Evolutionary conservation across 2,797 vertebrate genomes (phyloP).

Genomic region (Melanogrammus aeglefinus): DNA sequence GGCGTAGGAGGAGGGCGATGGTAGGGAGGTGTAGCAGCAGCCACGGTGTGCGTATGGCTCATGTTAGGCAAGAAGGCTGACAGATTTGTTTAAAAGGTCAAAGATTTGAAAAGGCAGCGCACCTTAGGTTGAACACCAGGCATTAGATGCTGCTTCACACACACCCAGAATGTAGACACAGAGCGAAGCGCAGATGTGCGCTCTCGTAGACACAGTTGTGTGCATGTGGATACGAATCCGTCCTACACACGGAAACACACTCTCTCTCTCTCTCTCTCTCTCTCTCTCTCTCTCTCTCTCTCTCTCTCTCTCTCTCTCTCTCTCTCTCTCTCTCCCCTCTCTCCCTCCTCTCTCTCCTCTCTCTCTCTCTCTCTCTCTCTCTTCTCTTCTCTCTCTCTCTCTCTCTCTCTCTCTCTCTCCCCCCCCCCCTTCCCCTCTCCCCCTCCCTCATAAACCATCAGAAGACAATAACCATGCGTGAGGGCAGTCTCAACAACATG

Average conservation of each 20-base stretch:
- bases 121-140: neutral
- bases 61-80: neutral
- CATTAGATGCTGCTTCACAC: neutral
- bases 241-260: neutral
- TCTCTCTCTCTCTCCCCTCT: no score
- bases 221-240: slow-evolving; percentile 26
- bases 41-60: neutral
- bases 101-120: neutral
- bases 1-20: neutral
- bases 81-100: neutral
- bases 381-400: no score
- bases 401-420: no score
- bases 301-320: no score
- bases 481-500: neutral
- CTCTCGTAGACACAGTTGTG: slow-evolving; percentile 30
- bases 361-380: no score
- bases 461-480: neutral
- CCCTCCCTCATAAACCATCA: no score
- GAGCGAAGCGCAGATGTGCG: neutral
- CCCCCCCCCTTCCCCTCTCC: no score
- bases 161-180: neutral
- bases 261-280: no score
- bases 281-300: no score
- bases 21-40: neutral
- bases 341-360: no score